Evolutionary conservation across 2,797 vertebrate genomes (phyloP).

Genomic region (Bradypodion ventrale): DNA sequence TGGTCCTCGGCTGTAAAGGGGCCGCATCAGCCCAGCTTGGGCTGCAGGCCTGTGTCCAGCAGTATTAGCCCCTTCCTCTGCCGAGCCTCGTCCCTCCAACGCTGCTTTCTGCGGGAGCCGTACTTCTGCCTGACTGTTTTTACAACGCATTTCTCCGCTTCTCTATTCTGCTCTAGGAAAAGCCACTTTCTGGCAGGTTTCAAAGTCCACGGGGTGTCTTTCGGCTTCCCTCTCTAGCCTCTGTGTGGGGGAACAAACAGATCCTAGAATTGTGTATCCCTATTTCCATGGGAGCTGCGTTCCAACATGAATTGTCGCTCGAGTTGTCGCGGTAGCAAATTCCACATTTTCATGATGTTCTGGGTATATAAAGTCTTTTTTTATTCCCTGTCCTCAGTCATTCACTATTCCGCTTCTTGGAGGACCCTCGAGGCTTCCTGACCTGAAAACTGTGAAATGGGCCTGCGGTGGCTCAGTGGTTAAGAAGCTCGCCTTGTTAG

Average conservation of each 20-base stretch:
- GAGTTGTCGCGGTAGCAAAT: background rate
- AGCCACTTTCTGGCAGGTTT: background rate
- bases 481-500: no score
- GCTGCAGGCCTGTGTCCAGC: background rate
- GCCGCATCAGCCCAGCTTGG: no score
- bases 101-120: background rate
- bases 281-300: background rate
- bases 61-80: no score
- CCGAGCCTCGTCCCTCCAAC: background rate
- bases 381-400: background rate
- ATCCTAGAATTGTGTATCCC: background rate
- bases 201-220: background rate
- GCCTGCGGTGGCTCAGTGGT: no score
- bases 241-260: background rate
- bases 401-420: background rate
- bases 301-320: no score
- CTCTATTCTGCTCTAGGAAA: background rate
- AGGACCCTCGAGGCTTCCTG: background rate
- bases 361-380: background rate
- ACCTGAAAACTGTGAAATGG: no score
- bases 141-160: background rate
- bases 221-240: background rate
- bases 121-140: background rate
- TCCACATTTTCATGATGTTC: background rate
- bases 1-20: no score